Evolutionary conservation across 2,113 vertebrate species (phyloP).

Genomic region (Hemiprocne comata): DNA sequence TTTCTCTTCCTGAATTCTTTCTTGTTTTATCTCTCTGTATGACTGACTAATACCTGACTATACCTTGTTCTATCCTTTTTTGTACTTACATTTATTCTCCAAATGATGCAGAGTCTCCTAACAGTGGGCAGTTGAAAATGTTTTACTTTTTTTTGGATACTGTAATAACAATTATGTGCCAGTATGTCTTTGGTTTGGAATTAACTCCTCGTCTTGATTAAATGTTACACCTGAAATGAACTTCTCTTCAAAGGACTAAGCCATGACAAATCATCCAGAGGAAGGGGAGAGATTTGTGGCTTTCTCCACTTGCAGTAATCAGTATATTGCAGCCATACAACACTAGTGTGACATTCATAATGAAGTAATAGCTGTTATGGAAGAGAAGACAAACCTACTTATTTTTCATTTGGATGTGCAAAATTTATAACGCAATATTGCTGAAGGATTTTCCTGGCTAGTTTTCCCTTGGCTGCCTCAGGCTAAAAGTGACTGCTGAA

Average conservation of each 20-base stretch:
- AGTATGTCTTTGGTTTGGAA: conserved; percentile 17
- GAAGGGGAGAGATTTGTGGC: conserved; percentile 12
- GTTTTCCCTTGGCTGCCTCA: conserved; percentile 46
- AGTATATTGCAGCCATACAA: background rate
- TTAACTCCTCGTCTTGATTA: conserved; percentile 29
- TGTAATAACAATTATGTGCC: background rate
- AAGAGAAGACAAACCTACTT: conserved; percentile 67
- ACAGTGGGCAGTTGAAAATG: background rate
- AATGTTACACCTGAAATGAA: conserved; percentile 50
- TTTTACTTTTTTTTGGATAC: background rate
- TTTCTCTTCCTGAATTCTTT: background rate
- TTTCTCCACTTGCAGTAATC: background rate
- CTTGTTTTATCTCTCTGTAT: background rate
- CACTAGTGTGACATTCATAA: conserved; percentile 38
- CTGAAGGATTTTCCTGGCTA: conserved; percentile 66
- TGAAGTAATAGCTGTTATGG: conserved; percentile 21
- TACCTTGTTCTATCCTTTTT: background rate
- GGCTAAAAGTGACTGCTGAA: conserved; percentile 58
- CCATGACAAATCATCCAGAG: background rate
- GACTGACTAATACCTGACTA: background rate
- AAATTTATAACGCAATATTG: conserved; percentile 56
- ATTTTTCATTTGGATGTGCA: conserved; percentile 61
- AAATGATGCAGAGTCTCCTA: background rate
- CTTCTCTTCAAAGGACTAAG: conserved; percentile 12
- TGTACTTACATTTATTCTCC: background rate